Conservation (phyloP, 92 coral and sea anemone species). For the Paramuricea clavata region DNA sequence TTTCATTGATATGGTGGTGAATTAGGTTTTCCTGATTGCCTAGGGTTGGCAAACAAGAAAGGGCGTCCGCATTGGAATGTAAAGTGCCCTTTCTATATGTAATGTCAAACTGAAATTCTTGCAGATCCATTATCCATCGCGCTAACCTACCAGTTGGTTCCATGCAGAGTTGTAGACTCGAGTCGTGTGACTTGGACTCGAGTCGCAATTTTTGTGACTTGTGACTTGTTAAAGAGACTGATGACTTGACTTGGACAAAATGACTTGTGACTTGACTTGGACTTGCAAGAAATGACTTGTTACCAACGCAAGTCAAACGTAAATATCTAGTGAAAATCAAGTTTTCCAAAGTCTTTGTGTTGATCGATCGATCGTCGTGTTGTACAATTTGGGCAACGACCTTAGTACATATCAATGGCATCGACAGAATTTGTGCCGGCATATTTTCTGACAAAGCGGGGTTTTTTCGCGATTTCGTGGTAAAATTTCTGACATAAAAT, state of each 20-base stretch:
- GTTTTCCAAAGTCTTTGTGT: neutral
- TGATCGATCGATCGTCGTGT: too few relatives aligned
- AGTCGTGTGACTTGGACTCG: constrained; percentile 15
- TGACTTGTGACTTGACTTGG: constrained; percentile 1
- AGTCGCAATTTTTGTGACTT: constrained; percentile 6
- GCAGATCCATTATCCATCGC: constrained; percentile 67
- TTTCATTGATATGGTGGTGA: neutral
- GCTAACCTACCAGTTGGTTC: constrained; percentile 59
- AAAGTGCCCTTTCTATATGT: constrained; percentile 55
- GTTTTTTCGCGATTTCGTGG: too few relatives aligned
- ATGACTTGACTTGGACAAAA: constrained; percentile 9
- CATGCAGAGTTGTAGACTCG: constrained; percentile 38
- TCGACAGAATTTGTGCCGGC: too few relatives aligned
- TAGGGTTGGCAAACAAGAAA: constrained; percentile 40
- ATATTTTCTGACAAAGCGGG: too few relatives aligned
- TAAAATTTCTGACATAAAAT: too few relatives aligned
- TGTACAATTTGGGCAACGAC: too few relatives aligned
- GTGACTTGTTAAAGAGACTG: neutral
- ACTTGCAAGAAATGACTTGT: constrained; percentile 23
- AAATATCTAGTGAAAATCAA: neutral
- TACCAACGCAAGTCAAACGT: constrained; percentile 6
- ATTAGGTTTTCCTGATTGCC: neutral
- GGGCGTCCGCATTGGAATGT: constrained; percentile 54
- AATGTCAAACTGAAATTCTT: constrained; percentile 62
- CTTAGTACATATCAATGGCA: too few relatives aligned